phyloP scores from a whole-genome alignment of 2,113 vertebrate species.

The Tachysurus vachellii region DNA sequence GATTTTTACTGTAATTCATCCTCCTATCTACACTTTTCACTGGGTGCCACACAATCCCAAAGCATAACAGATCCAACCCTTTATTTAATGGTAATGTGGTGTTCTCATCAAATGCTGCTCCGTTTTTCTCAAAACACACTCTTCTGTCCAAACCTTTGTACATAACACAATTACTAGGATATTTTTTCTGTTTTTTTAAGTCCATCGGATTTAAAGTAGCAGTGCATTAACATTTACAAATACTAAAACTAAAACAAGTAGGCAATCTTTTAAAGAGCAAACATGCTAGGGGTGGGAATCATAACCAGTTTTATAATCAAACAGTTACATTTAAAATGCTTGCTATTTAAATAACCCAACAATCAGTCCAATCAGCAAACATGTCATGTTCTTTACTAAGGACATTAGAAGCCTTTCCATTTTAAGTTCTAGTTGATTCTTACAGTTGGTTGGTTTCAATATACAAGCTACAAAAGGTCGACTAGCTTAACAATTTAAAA shows the following conservation, averaged over 20 bases:
- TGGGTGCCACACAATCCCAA: background rate
- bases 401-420: too few relatives aligned
- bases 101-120: background rate
- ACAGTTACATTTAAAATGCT: background rate
- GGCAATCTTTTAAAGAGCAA: background rate
- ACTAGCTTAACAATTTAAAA: background rate
- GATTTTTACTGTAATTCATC: background rate
- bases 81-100: background rate
- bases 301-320: background rate
- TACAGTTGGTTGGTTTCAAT: background rate
- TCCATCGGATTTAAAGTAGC: too few relatives aligned
- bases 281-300: background rate
- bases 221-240: too few relatives aligned
- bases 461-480: background rate
- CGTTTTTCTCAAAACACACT: background rate
- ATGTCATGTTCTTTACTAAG: background rate
- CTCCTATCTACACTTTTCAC: background rate
- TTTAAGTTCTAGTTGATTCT: background rate
- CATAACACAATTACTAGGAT: too few relatives aligned
- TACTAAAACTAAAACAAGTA: background rate
- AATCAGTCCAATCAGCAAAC: background rate
- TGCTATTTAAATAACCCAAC: background rate
- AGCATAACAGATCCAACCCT: background rate
- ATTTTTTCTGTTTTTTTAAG: too few relatives aligned
- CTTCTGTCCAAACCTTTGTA: background rate